phyloP scores from a whole-genome alignment of 2,888 invertebrate genomes.

The Caprella mutica region DNA sequence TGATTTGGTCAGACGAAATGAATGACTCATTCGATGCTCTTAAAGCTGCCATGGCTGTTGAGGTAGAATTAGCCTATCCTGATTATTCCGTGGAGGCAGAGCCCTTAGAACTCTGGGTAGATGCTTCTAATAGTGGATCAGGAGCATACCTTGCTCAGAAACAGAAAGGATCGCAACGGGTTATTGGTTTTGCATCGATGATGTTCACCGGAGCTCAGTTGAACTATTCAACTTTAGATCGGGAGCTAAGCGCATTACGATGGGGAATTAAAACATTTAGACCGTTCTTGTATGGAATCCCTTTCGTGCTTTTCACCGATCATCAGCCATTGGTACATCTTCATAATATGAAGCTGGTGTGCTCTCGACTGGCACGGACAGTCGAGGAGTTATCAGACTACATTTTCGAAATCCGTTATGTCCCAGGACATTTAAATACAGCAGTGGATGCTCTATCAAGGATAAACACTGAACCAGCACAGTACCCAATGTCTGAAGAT shows the following conservation, averaged over 20 bases:
- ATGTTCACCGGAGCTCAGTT: neutral
- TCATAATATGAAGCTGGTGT: slow-evolving; percentile 1
- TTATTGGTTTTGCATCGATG: neutral
- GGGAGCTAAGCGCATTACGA: neutral
- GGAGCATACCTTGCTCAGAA: neutral
- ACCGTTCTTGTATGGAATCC: neutral
- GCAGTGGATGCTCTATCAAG: neutral
- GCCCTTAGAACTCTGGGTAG: neutral
- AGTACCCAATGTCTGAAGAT: too few species aligned
- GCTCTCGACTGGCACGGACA: neutral
- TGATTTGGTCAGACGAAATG: neutral
- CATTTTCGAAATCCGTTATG: neutral
- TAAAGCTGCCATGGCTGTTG: neutral
- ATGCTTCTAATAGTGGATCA: neutral
- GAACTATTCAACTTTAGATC: neutral
- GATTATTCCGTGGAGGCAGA: neutral
- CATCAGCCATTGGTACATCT: neutral
- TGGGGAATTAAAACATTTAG: neutral
- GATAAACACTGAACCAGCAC: too few species aligned
- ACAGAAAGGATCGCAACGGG: neutral
- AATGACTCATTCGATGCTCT: neutral
- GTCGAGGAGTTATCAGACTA: neutral
- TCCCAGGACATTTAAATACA: neutral
- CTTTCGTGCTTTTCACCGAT: neutral
- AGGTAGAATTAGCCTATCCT: neutral